Conservation (phyloP, 1,140 invertebrate genomes). For the Lethrus apterus region DNA sequence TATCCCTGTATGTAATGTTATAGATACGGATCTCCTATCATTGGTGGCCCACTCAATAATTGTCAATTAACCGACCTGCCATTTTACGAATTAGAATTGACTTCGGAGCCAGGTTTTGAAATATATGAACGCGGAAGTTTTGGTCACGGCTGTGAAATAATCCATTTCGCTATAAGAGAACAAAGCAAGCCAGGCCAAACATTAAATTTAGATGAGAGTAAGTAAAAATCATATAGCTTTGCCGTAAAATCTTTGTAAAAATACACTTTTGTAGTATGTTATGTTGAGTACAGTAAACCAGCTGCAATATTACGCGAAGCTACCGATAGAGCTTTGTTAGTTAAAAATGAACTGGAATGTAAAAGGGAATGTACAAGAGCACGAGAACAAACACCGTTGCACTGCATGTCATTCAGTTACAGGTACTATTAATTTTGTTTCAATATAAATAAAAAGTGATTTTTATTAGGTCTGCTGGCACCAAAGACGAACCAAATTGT, state of each 20-base stretch:
- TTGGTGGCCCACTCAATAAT: conserved; percentile 56
- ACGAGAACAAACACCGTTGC: conserved; percentile 50
- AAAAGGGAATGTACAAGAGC: conserved; percentile 57
- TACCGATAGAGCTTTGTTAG: conserved; percentile 51
- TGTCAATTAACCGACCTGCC: conserved; percentile 68
- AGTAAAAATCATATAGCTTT: background rate
- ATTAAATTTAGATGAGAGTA: conserved; percentile 3
- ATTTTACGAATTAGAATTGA: conserved; percentile 53
- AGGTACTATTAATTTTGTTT: conserved; percentile 42
- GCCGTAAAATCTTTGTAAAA: too few species aligned
- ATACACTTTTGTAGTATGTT: conserved; percentile 53
- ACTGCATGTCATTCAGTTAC: conserved; percentile 65
- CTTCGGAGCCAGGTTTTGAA: conserved; percentile 55
- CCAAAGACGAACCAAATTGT: conserved; percentile 48
- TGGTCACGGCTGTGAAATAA: conserved; percentile 66
- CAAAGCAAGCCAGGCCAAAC: too few species aligned
- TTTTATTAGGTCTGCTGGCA: conserved; percentile 28
- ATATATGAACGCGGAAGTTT: conserved; percentile 71
- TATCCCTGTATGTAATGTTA: too few species aligned
- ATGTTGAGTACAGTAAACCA: conserved; percentile 61
- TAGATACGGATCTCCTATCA: conserved; percentile 56
- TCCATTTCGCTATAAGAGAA: conserved; percentile 41
- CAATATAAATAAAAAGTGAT: too few species aligned
- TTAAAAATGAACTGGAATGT: conserved; percentile 58
- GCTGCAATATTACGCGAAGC: conserved; percentile 59